Evolutionary conservation across 2,113 vertebrate genomes (phyloP).

Genomic region (Chaenocephalus aceratus): DNA sequence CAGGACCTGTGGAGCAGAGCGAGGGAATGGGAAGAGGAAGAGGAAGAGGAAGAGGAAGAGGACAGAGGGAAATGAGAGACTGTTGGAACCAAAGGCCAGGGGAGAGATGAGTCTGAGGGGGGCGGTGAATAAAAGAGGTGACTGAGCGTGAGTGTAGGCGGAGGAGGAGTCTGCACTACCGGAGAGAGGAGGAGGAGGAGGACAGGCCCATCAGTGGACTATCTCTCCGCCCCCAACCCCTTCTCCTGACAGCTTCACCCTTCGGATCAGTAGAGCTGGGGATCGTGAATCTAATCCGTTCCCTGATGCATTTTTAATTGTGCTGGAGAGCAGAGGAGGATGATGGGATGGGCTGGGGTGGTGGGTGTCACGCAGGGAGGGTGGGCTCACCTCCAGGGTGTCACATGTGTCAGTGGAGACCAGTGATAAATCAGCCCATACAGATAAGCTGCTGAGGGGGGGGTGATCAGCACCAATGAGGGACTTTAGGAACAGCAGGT

Average conservation of each 20-base stretch:
- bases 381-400: slow-evolving; percentile 38
- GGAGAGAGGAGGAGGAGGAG: slow-evolving; percentile 5
- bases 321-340: slow-evolving; percentile 63
- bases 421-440: slow-evolving; percentile 39
- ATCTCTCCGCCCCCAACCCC: slow-evolving; percentile 22
- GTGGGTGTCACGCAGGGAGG: slow-evolving; percentile 40
- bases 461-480: slow-evolving; percentile 6
- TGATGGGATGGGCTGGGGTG: slow-evolving; percentile 21
- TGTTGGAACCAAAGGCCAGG: slow-evolving; percentile 87
- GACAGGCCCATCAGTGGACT: slow-evolving; percentile 30
- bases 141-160: slow-evolving; percentile 54
- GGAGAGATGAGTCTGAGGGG: slow-evolving; percentile 85
- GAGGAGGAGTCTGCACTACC: slow-evolving; percentile 40
- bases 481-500: neutral
- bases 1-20: slow-evolving; percentile 73
- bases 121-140: slow-evolving; percentile 84
- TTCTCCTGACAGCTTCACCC: slow-evolving; percentile 80
- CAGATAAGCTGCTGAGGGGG: slow-evolving; percentile 36
- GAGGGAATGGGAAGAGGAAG: slow-evolving; percentile 69
- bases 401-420: slow-evolving; percentile 11
- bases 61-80: slow-evolving; percentile 79
- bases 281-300: slow-evolving; percentile 79
- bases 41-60: slow-evolving; percentile 71
- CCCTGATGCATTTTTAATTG: slow-evolving; percentile 86
- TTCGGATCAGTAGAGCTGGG: slow-evolving; percentile 77